Evolutionary conservation across 2,888 invertebrate species (phyloP), one percentile per base, ranked within the genome.

Genomic region (Microchrysa polita): DNA sequence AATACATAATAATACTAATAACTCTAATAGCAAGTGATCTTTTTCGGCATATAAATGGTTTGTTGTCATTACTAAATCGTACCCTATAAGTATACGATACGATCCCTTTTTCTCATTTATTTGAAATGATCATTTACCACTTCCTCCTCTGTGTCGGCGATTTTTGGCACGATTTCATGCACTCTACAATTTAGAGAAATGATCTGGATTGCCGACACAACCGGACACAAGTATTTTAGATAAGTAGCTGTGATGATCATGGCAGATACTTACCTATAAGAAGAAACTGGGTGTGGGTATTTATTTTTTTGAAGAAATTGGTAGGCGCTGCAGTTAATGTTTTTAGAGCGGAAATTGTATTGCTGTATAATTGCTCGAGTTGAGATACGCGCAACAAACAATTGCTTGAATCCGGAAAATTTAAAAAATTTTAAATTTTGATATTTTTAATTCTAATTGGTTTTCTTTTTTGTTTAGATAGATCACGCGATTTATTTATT

Each of bases 81-180:
- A 34, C 2, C 27, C 27, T 34, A n/a, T n/a, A n/a, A n/a, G n/a
- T n/a, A n/a, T n/a, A n/a, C 27, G 27, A 34, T 34, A 34, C 27
- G 27, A 5, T 34, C 4, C 27, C 27, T 67, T 57, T 22, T 23
- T 55, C 40, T 57, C 22, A 14, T 20, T 69, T 55, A 40, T 57
- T 57, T 57, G 12, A 20, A 55, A 48, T 44, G 22, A 65, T 22
- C 57, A 69, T 55, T 69, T 69, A 42, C 55, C 55, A 16, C 57
- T 55, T 69, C 34, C 69, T 55, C 40, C n/a, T n/a, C n/a, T n/a
- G n/a, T 63, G 42, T 63, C 61, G 61, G 42, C 20, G 42, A 63
- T 16, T 63, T n/a, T 63, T 63, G n/a, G 23, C 22, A 20, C 20
- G 55, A 10, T 16, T 16, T 34, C 42, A n/a, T 34, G 27, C 40